phyloP scores from a whole-genome alignment of 2,797 vertebrate species.

The Lithobates pipiens region DNA sequence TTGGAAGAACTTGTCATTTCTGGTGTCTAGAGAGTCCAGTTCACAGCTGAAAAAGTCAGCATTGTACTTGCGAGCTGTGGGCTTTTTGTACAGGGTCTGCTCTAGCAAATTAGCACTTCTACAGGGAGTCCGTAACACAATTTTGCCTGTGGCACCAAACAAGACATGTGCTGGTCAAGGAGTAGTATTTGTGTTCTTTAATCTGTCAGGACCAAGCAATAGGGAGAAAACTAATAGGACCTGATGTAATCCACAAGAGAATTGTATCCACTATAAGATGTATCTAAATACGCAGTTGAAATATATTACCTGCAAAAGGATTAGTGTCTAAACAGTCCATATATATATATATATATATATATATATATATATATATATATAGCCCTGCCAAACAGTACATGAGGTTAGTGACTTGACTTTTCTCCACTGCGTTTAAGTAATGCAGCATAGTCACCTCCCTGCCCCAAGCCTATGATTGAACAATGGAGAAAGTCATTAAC shows the following conservation, averaged over 20 bases:
- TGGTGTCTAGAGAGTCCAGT: slow-evolving; percentile 54
- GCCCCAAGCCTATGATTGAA: too few relatives aligned
- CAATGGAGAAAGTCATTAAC: too few relatives aligned
- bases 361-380: too few relatives aligned
- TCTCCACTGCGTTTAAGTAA: too few relatives aligned
- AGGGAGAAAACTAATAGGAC: neutral
- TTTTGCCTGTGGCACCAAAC: slow-evolving; percentile 57
- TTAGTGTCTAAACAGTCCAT: neutral
- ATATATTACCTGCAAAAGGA: neutral
- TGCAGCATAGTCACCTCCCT: too few relatives aligned
- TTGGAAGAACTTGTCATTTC: slow-evolving; percentile 54
- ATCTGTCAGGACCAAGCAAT: slow-evolving; percentile 43
- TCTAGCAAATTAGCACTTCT: slow-evolving; percentile 61
- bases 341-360: too few relatives aligned
- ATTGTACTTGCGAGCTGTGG: slow-evolving; percentile 54
- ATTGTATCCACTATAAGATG: neutral
- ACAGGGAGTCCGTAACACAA: slow-evolving; percentile 54
- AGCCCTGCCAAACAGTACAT: too few relatives aligned
- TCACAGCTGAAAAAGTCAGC: slow-evolving; percentile 59
- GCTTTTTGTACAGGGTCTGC: slow-evolving; percentile 56
- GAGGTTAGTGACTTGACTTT: too few relatives aligned
- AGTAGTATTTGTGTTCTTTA: slow-evolving; percentile 38
- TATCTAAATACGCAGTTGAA: too few relatives aligned
- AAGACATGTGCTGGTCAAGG: slow-evolving; percentile 56
- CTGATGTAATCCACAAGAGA: neutral